Base-by-base conservation (phyloP, 1,140 invertebrate genomes). In the Parapsyche elsis region DNA sequence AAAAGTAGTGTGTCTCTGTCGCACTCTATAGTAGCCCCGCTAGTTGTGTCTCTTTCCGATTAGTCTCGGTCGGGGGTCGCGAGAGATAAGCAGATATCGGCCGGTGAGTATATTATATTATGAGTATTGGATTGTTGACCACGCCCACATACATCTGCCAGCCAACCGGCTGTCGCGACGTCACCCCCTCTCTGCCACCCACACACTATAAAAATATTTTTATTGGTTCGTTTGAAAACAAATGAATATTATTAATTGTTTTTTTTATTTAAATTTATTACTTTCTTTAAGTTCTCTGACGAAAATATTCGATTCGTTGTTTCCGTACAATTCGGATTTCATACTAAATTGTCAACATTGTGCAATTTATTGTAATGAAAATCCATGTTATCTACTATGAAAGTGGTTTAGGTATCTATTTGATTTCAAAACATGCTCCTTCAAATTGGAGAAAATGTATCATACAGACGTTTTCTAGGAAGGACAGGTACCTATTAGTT, bases 41-140 rank as follows among this genome's bases (percentile, higher is more conserved):
- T 78, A 44, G 24, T 26, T 38, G 0, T 19, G 21, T 81, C 76
- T 45, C 49, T 74, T 21, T 78, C 44, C 10, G 12, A 73, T 82
- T 82, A 80, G 76, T 79, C 23, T 21, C 14, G 49, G 45, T 19
- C 44, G 76, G 64, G 77, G 77, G 77, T 76, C 64, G 23, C 26
- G 81, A 21, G 80, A 76, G 74, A 82, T 80, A 82, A 77, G 75
- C 21, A 79, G 81, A 82, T 78, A 82, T 74, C 49, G 78, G 78
- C n/a, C 64, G 61, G 14, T 76, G 74, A n/a, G n/a, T n/a, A n/a
- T n/a, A n/a, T n/a, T 73, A 82, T 77, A 64, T 82, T 82, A 77
- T 80, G 78, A 80, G 75, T 61, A 77, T 81, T 74, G 75, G 76
- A 74, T 81, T 82, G 76, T 79, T 26, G 64, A 30, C 64, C 81